phyloP scores from a whole-genome alignment of 2,888 invertebrate species.

The Abrostola tripartita region DNA sequence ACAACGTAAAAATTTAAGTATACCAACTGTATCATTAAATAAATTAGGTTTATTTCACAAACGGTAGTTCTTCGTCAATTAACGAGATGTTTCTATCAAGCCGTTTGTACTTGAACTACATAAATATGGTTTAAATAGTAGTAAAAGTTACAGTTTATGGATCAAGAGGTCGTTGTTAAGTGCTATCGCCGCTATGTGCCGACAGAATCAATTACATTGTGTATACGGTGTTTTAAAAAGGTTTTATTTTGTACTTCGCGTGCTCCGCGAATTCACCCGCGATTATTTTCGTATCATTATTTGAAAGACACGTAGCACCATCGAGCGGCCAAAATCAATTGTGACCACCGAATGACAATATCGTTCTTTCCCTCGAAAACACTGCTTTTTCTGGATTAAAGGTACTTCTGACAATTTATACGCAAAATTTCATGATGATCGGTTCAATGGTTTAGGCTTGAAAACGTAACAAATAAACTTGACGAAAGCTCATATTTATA shows the following conservation, averaged over 20 bases:
- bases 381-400: too few relatives aligned
- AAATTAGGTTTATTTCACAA: slow-evolving; percentile 20
- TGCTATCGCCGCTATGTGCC: slow-evolving; percentile 27
- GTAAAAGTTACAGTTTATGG: slow-evolving; percentile 30
- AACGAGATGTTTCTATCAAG: slow-evolving; percentile 16
- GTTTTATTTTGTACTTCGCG: background rate
- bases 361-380: too few relatives aligned
- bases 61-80: slow-evolving; percentile 27
- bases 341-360: too few relatives aligned
- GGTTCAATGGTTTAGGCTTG: too few relatives aligned
- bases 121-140: slow-evolving; percentile 21
- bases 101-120: slow-evolving; percentile 35
- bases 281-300: too few relatives aligned
- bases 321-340: too few relatives aligned
- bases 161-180: slow-evolving; percentile 46
- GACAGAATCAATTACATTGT: slow-evolving; percentile 34
- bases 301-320: too few relatives aligned
- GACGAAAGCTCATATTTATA: too few relatives aligned
- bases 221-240: slow-evolving; percentile 28
- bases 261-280: too few relatives aligned
- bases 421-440: too few relatives aligned
- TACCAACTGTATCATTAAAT: slow-evolving; percentile 7
- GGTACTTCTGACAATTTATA: too few relatives aligned
- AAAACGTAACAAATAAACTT: too few relatives aligned
- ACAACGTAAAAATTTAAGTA: slow-evolving; percentile 8